Base-by-base conservation (phyloP, 2,113 vertebrate species). In the Odocoileus hemionus region DNA sequence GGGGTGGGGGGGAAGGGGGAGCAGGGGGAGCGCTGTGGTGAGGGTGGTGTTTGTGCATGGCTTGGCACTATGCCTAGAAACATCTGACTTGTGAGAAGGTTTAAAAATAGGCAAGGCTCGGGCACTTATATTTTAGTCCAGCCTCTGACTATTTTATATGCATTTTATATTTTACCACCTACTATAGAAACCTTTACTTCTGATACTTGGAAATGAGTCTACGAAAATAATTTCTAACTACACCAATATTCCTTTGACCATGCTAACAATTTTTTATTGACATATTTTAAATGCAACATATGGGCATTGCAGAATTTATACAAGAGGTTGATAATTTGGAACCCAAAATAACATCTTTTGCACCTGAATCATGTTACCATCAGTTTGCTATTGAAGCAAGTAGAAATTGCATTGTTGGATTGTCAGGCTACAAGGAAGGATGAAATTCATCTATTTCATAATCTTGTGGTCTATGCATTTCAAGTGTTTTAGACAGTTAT, bases 291-390 rank as follows among this genome's bases (percentile, higher is more conserved):
- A 85, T 82, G 74, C 13, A 85, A 28, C 45, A 55, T n/a, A 47
- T 3, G 52, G 78, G 16, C 33, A 93, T 16, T 85, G 90, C 33
- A 76, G 86, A 85, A 80, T 80, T 79, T 96, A 94, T 33, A 52
- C 23, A 87, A 54, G 39, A 85, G 7, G 10, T 79, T 15, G 17
- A 45, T 79, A 88, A 88, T 33, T 30, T 80, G 61, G n/a, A 94
- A 93, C 55, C 30, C 85, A 89, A 96, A 86, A 43, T 94, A 92
- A 10, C 52, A 87, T n/a, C 50, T 94, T 96, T 91, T 85, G 76
- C 33, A 93, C 50, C 33, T 79, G 36, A 47, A 58, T 87, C 61
- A 55, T 57, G 28, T 83, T 39, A 47, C 1, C 6, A 86, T 36
- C 25, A 58, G 47, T 95, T 93, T 97, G 82, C 82, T 60, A 64